Base-by-base conservation (phyloP, 1,140 invertebrate species). In the Meteorus sp. region DNA sequence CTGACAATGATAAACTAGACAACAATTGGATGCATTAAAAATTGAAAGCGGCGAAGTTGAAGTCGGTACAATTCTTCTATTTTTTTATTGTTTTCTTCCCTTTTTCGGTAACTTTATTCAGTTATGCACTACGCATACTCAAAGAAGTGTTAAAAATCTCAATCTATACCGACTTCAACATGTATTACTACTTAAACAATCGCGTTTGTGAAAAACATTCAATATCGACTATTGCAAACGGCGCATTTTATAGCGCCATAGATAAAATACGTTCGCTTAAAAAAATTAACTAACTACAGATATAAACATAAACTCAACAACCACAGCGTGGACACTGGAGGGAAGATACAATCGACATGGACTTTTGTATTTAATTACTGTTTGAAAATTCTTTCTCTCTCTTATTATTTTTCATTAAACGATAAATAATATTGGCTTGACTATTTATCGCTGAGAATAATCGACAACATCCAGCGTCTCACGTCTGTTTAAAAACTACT, bases 241-340 rank as follows among this genome's bases (percentile, higher is more conserved):
- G 47, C 27, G 44, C 47, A 39, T 48, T 23, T 20, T 43, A 57
- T 55, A 41, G 37, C 15, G 9, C 22, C 11, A 52, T 53, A 8
- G 6, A 13, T 13, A 39, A 20, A 35, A 43, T 43, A 54, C 19
- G 22, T 27, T 41, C 54, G 54, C 52, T 50, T 70, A 69, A 65
- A 64, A 71, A 64, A 73, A 75, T 66, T 75, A 44, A 56, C 73
- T 78, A 76, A 65, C 71, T 71, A 70, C 62, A 47, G 33, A 53
- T 65, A 76, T 58, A 76, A 79, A 79, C 75, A 64, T 77, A 73
- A 79, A 79, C 74, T 77, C 74, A 79, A 79, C 77, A 79, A 79
- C n/a, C 73, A 50, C 69, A 61, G 60, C 63, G 65, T 67, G 51
- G 37, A 55, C 44, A 72, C 59, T 56, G 67, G 61, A n/a, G n/a